Conservation (phyloP, 2,113 vertebrate genomes). For the Haliaeetus leucogaster region DNA sequence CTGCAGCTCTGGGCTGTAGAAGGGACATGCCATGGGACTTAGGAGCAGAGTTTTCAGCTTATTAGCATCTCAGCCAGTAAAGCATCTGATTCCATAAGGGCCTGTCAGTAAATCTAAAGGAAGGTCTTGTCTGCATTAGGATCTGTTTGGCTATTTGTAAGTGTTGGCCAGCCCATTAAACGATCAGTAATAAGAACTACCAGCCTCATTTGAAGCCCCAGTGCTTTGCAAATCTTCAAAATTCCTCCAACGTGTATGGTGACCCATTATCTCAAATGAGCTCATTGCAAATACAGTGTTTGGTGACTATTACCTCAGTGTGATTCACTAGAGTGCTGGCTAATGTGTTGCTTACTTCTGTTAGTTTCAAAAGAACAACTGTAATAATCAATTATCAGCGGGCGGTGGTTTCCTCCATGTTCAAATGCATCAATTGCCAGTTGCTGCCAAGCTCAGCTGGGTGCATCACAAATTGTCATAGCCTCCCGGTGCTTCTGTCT, state of each 20-base stretch:
- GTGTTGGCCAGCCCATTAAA: background rate
- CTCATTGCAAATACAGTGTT: background rate
- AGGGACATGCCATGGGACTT: background rate
- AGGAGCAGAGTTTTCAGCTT: background rate
- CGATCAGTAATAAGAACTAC: background rate
- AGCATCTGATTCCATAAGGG: background rate
- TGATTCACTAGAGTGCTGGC: background rate
- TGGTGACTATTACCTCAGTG: conserved; percentile 1
- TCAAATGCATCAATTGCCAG: conserved; percentile 27
- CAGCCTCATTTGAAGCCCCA: background rate
- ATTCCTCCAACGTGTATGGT: background rate
- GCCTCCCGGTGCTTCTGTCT: background rate
- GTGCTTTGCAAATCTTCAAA: background rate
- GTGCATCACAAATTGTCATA: conserved; percentile 20
- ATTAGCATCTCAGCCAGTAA: background rate
- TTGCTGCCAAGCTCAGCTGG: conserved; percentile 18
- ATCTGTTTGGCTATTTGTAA: background rate
- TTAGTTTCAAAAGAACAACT: conserved; percentile 40
- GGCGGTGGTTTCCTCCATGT: background rate
- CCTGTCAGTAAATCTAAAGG: background rate
- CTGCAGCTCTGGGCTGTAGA: background rate
- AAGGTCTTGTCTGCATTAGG: background rate
- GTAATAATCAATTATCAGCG: conserved; percentile 52
- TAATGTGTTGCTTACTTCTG: conserved; percentile 39
- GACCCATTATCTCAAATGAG: background rate